These are phyloP conservation scores for Drosophila gaucha DNA, from an alignment of 2,888 invertebrate genomes.

Conservation along the genomic window DNA sequence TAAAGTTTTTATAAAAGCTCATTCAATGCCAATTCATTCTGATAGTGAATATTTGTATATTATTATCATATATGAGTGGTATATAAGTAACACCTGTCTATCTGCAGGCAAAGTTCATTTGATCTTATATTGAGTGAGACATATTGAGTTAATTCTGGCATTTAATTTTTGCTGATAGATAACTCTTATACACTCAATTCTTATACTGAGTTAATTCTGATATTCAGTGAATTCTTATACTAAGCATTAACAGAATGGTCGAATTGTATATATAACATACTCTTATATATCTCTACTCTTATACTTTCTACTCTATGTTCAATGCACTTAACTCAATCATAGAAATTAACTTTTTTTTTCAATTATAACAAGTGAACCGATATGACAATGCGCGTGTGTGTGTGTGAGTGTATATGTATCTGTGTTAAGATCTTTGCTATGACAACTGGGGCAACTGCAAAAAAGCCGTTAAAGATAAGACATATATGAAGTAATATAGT, in stretches of 20 bases:
- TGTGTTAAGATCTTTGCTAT: conserved; percentile 23
- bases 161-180: too few relatives aligned
- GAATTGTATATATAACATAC: background rate
- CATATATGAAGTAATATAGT: conserved; percentile 2
- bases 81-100: background rate
- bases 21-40: too few relatives aligned
- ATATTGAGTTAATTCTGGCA: too few relatives aligned
- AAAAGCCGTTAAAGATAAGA: conserved; percentile 1
- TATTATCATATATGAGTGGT: background rate
- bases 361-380: background rate
- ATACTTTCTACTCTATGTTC: background rate
- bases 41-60: background rate
- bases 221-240: too few relatives aligned
- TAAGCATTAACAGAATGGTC: background rate
- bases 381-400: background rate
- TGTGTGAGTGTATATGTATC: conserved; percentile 1
- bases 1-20: too few relatives aligned
- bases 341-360: background rate
- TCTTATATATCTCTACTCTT: background rate
- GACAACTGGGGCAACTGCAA: too few relatives aligned
- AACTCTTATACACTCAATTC: background rate
- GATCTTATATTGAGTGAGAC: background rate
- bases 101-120: background rate
- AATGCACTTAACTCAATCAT: background rate
- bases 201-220: too few relatives aligned